These are phyloP conservation scores for Catocala fraxini DNA, from an alignment of 2,888 invertebrate species.

Conservation along the genomic window DNA sequence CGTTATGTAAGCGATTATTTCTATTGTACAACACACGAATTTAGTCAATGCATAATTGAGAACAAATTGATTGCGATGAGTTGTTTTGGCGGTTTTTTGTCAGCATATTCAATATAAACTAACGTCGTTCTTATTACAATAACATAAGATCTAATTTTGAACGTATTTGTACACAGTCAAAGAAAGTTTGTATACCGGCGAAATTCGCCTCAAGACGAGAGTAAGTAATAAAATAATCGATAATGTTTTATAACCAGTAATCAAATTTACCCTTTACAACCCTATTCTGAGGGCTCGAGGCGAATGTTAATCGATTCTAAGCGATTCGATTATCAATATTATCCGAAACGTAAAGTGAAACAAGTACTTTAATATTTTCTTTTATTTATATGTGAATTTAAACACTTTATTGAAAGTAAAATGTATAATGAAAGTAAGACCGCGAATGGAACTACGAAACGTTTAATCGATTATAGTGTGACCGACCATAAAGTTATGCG, in stretches of 20 bases:
- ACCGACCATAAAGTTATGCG: conserved; percentile 28
- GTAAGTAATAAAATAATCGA: conserved; percentile 48
- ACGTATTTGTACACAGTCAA: conserved; percentile 5
- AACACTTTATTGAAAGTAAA: conserved; percentile 40
- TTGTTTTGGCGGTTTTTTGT: conserved; percentile 20
- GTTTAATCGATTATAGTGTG: conserved; percentile 43
- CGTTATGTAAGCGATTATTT: conserved; percentile 35
- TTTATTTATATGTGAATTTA: conserved; percentile 18
- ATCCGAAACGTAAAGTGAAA: conserved; percentile 38
- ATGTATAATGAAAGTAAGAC: conserved; percentile 45
- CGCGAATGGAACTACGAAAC: conserved; percentile 14
- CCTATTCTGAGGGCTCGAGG: conserved; percentile 40
- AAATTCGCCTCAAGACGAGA: conserved; percentile 41
- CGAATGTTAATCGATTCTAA: conserved; percentile 51
- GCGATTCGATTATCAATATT: conserved; percentile 44
- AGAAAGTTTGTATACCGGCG: conserved; percentile 29
- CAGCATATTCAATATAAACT: not conserved
- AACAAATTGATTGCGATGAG: conserved; percentile 41
- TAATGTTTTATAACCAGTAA: conserved; percentile 53
- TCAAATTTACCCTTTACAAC: conserved; percentile 51
- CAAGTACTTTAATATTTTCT: not conserved
- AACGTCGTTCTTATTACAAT: not conserved
- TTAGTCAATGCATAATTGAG: conserved; percentile 39
- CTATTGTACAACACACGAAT: conserved; percentile 42
- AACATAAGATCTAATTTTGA: conserved; percentile 1